A percentile compares a stretch with the other conserved stretches of the same genome.
These are phyloP conservation scores for Epinotia demarniana DNA, from an alignment of 2,888 invertebrate genomes.

Conservation along the genomic window DNA sequence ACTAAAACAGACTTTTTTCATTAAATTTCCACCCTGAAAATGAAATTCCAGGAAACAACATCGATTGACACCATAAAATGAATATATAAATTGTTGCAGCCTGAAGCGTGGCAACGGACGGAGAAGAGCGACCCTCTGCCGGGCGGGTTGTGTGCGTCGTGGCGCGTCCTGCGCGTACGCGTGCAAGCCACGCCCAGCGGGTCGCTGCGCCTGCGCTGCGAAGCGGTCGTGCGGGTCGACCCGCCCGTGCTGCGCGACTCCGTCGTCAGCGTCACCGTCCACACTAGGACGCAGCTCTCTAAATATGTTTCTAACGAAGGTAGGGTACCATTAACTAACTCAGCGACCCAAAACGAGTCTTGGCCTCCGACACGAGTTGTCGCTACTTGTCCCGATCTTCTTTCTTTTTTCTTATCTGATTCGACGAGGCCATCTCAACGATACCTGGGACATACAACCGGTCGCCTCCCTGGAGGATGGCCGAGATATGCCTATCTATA, in stretches of 20 bases:
- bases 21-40: not conserved
- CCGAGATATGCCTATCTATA: no score
- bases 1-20: not conserved
- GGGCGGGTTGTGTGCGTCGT: slow-evolving; percentile 74
- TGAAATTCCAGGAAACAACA: not conserved
- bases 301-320: slow-evolving; percentile 77
- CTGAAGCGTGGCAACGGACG: slow-evolving; percentile 75
- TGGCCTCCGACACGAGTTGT: no score
- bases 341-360: not conserved
- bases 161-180: slow-evolving; percentile 70
- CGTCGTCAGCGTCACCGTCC: slow-evolving; percentile 69
- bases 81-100: slow-evolving; percentile 56
- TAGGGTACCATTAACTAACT: slow-evolving; percentile 49
- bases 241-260: slow-evolving; percentile 73
- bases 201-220: slow-evolving; percentile 73
- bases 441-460: no score
- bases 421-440: no score
- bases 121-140: slow-evolving; percentile 66
- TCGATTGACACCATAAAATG: not conserved
- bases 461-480: no score
- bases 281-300: slow-evolving; percentile 74
- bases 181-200: slow-evolving; percentile 73
- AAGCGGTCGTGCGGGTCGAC: slow-evolving; percentile 70
- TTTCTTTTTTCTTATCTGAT: no score
- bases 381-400: no score